Percentiles rank a stretch among this genome's conserved stretches.
phyloP scores from a whole-genome alignment of 2,797 vertebrate genomes.

The Holocentrus rufus region DNA sequence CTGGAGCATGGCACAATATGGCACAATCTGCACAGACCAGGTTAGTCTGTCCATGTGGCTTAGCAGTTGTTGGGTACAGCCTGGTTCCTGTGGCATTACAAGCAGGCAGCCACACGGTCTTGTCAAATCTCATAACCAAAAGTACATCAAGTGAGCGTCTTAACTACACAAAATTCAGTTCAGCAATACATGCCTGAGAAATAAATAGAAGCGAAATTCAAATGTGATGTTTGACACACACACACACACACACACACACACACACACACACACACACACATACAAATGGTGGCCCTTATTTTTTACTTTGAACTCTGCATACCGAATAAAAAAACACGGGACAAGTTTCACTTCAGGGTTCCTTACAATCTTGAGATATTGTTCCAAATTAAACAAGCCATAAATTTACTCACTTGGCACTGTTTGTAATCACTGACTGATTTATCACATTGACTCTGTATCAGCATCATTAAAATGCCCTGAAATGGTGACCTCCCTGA shows the following conservation, averaged over 20 bases:
- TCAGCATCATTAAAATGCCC: neutral
- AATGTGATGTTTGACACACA: too few relatives aligned
- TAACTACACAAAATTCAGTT: neutral
- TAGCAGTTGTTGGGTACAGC: constrained; percentile 19
- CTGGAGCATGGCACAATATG: constrained; percentile 7
- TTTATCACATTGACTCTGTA: neutral
- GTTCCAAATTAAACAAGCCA: too few relatives aligned
- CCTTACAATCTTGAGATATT: neutral
- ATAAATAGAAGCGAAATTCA: too few relatives aligned
- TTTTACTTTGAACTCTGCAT: too few relatives aligned
- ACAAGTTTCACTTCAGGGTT: too few relatives aligned
- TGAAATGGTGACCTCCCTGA: neutral
- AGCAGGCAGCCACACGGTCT: neutral
- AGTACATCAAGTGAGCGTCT: neutral
- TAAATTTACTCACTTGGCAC: too few relatives aligned
- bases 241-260: too few relatives aligned
- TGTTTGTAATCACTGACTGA: neutral
- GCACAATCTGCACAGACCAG: constrained; percentile 22
- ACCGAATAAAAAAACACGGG: too few relatives aligned
- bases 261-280: too few relatives aligned
- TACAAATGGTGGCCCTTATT: too few relatives aligned
- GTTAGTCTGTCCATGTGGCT: constrained; percentile 23
- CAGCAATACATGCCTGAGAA: neutral
- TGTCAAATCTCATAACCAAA: neutral
- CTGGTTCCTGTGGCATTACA: neutral